phyloP scores from a whole-genome alignment of 2,888 invertebrate species.

The Salpingus planirostris region DNA sequence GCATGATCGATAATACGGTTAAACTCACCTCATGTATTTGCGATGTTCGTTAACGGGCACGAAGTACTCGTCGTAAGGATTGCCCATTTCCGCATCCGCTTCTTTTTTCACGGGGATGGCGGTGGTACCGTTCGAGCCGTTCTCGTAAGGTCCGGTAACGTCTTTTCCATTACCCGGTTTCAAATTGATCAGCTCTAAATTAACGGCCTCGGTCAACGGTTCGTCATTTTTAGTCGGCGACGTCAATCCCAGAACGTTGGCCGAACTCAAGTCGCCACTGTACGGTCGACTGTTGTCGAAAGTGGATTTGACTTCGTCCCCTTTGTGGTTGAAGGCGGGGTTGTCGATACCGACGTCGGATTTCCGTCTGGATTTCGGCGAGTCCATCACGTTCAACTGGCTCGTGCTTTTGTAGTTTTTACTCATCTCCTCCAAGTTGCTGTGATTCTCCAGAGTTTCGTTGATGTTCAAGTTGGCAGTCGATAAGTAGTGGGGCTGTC shows the following conservation, averaged over 20 bases:
- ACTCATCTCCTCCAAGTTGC: constrained; percentile 36
- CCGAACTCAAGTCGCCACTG: constrained; percentile 33
- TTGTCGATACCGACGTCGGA: constrained; percentile 41
- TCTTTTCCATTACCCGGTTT: constrained; percentile 51
- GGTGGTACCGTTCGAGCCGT: constrained; percentile 36
- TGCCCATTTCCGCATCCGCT: constrained; percentile 54
- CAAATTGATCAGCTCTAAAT: constrained; percentile 69
- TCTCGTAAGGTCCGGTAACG: constrained; percentile 43
- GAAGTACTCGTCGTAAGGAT: constrained; percentile 76
- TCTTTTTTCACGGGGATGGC: constrained; percentile 54
- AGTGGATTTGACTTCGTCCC: constrained; percentile 34
- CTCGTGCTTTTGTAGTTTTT: constrained; percentile 39
- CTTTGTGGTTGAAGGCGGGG: constrained; percentile 38
- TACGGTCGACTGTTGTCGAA: constrained; percentile 35
- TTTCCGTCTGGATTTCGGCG: constrained; percentile 16
- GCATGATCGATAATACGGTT: neutral
- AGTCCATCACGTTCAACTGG: constrained; percentile 30
- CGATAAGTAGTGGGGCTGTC: constrained; percentile 37
- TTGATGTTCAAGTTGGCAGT: constrained; percentile 39
- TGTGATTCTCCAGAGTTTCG: constrained; percentile 29
- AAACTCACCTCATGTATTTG: constrained; percentile 69
- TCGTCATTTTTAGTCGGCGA: constrained; percentile 31
- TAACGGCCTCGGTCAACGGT: constrained; percentile 58
- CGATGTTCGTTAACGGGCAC: constrained; percentile 78
- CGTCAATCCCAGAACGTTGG: constrained; percentile 21